phyloP scores from a whole-genome alignment of 2,113 vertebrate genomes.

The Carettochelys insculpta region DNA sequence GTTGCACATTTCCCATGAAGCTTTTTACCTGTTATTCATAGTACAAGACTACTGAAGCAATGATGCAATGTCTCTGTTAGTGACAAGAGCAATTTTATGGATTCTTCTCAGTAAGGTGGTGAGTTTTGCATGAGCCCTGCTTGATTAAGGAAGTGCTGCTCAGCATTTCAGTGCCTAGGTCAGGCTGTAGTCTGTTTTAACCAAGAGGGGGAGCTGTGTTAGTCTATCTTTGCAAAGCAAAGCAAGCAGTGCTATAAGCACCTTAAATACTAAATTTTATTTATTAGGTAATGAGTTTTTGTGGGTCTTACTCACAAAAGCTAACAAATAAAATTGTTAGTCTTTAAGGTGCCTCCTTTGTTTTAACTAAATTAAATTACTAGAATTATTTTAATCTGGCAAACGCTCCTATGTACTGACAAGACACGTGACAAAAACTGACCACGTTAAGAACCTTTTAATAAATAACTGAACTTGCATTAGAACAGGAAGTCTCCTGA shows the following conservation, averaged over 20 bases:
- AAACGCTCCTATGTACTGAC: not conserved
- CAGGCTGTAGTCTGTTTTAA: not conserved
- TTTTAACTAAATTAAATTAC: not conserved
- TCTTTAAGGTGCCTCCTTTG: too few relatives aligned
- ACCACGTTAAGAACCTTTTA: too few relatives aligned
- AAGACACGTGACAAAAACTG: not conserved
- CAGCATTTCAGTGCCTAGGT: not conserved
- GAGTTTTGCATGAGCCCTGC: not conserved
- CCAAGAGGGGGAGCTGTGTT: too few relatives aligned
- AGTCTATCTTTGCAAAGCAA: too few relatives aligned
- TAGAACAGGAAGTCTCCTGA: not conserved
- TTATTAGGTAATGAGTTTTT: too few relatives aligned
- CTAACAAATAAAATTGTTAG: too few relatives aligned
- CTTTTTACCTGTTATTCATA: not conserved
- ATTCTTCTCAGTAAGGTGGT: not conserved
- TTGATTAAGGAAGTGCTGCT: not conserved
- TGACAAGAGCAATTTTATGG: not conserved
- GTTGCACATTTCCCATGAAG: not conserved
- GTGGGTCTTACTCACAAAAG: too few relatives aligned
- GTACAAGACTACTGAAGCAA: not conserved
- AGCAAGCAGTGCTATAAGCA: too few relatives aligned
- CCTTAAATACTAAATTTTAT: too few relatives aligned
- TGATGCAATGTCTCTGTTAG: too few relatives aligned
- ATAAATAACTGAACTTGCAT: not conserved
- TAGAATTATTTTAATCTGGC: not conserved